Evolutionary conservation across 2,113 vertebrate genomes (phyloP), one percentile per base, ranked within the genome.

Genomic region (Echinops telfairi): DNA sequence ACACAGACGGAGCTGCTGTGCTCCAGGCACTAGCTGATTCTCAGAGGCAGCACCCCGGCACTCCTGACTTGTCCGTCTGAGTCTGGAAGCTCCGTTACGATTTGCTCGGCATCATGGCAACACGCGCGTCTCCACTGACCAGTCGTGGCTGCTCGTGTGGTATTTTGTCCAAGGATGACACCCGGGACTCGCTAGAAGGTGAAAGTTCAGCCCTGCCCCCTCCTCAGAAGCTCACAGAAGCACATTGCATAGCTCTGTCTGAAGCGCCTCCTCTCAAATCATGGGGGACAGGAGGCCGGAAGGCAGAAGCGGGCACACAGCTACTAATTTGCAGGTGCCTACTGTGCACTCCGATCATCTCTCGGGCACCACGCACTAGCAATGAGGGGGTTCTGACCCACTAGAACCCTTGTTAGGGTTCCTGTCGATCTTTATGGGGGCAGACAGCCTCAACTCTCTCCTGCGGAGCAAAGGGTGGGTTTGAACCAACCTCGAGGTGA

Each of bases 211-310:
- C 31, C n/a, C n/a, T 33, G 70, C 70, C 70, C n/a, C 38, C 47
- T 15, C 25, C 29, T 27, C 31, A 0, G 25, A 57, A 70, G 87
- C 23, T 62, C 36, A 57, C 73, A 20, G 25, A 57, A 31, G 73
- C 58, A 38, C 71, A 43, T 78, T 36, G 58, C 62, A 20, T 3
- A 4, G 33, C n/a, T n/a, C 83, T 62, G 14, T 31, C n/a, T 1
- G 57, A 87, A 75, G n/a, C n/a, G 29, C 73, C 57, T 90, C 68
- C 62, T 77, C 73, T 62, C 47, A 84, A 0, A 9, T 64, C 58
- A 25, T 0, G 6, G 6, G 36, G 16, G 31, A 20, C 22, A 1
- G 0, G 23, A 47, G 60, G 29, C 29, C 1, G 53, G 40, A 20
- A 83, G 23, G 68, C 38, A 7, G 85, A 47, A 6, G 10, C 9